Evolutionary conservation across 2,888 invertebrate genomes (phyloP), one percentile per base, ranked within the genome.

Genomic region (Eudemis profundana): DNA sequence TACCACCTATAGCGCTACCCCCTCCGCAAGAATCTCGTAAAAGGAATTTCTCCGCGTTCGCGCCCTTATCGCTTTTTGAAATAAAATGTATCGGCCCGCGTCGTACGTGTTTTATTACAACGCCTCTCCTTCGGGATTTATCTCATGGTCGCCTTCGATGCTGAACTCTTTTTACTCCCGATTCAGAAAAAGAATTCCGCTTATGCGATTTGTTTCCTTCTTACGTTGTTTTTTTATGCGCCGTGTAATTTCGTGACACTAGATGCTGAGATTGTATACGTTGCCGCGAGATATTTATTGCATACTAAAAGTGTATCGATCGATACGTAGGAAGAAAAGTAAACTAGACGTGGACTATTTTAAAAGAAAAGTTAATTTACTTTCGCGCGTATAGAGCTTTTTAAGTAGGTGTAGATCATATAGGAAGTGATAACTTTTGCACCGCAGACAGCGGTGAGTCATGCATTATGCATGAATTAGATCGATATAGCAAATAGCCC

Each of bases 51-150:
- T 87, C 46, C 50, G 59, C 59, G 65, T 60, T 70, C 85, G 85
- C 85, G 85, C 87, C 86, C 90, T 90, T 91, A 92, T 91, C 90
- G 89, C 90, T 87, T 89, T 87, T 86, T 84, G 88, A 90, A 92
- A 92, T 92, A 91, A 91, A 90, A 91, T 89, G 90, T 89, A 89
- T 86, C 88, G 85, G 82, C 77, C 70, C 82, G 82, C 86, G 77
- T 83, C 86, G 88, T 87, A 89, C 90, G 90, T 90, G 90, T 90
- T 91, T 90, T 90, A 91, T 91, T 91, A 90, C 87, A 79, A 79
- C 78, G 81, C 81, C 85, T 86, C 87, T 86, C 84, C 84, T 86
- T 79, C 82, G 86, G 88, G 87, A 90, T 89, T 90, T 90, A 90
- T 89, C 89, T 90, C 86, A 79, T 81, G 83, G 87, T 81, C 81